These are phyloP conservation scores for Scarus forsteni DNA, from an alignment of 2,797 vertebrate species.

Conservation along the genomic window DNA sequence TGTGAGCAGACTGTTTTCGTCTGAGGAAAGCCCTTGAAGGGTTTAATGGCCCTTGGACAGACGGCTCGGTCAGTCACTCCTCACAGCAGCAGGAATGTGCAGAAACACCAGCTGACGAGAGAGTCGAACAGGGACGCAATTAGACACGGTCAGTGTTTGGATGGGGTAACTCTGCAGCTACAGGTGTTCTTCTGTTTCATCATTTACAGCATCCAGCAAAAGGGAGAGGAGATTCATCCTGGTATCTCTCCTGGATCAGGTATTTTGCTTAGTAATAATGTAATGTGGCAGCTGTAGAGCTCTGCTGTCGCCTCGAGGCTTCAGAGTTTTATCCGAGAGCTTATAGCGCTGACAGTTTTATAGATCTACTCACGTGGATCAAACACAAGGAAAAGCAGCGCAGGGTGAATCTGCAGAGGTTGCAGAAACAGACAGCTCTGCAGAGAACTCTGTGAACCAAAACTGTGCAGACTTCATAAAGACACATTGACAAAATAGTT, in stretches of 20 bases:
- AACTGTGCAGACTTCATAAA: background rate
- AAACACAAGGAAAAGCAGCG: conserved; percentile 11
- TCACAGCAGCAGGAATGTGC: conserved; percentile 63
- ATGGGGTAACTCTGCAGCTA: background rate
- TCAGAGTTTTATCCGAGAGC: conserved; percentile 18
- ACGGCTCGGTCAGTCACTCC: conserved; percentile 37
- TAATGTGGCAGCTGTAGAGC: conserved; percentile 16
- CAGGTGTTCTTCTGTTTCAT: conserved; percentile 2
- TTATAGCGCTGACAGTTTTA: conserved; percentile 35
- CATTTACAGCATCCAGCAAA: conserved; percentile 10
- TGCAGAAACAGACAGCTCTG: conserved; percentile 2
- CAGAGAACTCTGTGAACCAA: background rate
- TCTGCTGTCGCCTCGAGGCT: conserved; percentile 22
- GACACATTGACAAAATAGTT: background rate
- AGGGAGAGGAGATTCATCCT: conserved; percentile 3
- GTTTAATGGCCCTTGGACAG: conserved; percentile 41
- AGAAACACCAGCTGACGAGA: conserved; percentile 40
- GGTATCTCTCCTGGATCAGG: conserved; percentile 3
- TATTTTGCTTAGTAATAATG: background rate
- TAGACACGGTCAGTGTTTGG: conserved; percentile 20
- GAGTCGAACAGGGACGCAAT: conserved; percentile 39
- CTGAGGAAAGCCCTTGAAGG: conserved; percentile 50
- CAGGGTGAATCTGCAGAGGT: background rate
- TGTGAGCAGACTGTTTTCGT: conserved; percentile 55
- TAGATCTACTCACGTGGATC: conserved; percentile 7